Conservation (phyloP, 2,888 invertebrate genomes). For the Sminthurides aquaticus region DNA sequence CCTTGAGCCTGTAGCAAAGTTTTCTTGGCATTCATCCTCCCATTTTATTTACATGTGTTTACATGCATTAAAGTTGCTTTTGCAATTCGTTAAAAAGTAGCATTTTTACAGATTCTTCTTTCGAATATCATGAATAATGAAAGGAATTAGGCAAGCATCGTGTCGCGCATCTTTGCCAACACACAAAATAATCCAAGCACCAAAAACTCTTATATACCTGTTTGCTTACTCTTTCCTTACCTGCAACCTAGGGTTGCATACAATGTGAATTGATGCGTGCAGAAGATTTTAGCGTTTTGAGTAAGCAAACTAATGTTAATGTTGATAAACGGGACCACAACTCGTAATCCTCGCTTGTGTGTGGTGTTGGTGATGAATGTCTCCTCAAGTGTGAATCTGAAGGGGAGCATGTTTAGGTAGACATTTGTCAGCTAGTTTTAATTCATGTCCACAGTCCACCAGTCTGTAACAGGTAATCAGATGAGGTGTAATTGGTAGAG, state of each 20-base stretch:
- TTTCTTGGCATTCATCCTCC: too few relatives aligned
- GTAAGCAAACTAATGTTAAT: too few relatives aligned
- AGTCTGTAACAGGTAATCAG: background rate
- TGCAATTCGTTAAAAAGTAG: background rate
- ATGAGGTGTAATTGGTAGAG: background rate
- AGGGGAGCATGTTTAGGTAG: background rate
- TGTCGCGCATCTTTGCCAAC: too few relatives aligned
- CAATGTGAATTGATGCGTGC: too few relatives aligned
- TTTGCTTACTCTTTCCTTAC: too few relatives aligned
- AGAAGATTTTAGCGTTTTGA: background rate
- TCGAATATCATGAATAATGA: background rate
- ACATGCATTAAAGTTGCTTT: background rate
- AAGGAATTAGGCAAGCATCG: background rate
- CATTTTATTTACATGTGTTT: background rate
- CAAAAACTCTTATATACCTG: too few relatives aligned
- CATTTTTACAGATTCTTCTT: background rate
- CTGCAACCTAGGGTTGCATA: too few relatives aligned
- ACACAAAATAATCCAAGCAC: too few relatives aligned
- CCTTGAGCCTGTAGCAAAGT: too few relatives aligned
- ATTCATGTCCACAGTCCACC: background rate
- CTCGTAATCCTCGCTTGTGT: too few relatives aligned
- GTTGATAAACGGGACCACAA: too few relatives aligned
- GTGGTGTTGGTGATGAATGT: too few relatives aligned
- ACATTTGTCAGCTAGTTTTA: background rate
- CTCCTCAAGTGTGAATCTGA: background rate